Base-by-base conservation (phyloP, 2,113 vertebrate genomes). In the Pyxicephalus adspersus region DNA sequence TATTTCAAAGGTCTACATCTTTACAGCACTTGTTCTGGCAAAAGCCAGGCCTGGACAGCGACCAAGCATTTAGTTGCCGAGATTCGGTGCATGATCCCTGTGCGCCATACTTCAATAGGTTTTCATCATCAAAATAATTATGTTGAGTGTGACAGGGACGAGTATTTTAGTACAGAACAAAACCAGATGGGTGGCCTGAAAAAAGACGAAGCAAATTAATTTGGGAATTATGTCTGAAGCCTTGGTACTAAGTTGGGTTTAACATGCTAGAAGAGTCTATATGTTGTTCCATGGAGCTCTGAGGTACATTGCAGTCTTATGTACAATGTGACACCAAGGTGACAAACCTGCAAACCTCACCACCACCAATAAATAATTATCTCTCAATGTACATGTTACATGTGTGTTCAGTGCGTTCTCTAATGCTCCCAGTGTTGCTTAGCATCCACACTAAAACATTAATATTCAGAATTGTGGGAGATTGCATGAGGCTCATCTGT, bases 1-100 rank as follows among this genome's bases (percentile, higher is more conserved):
- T 38, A 60, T 76, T 77, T 77, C 63, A 55, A 55, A 77, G 26
- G 51, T 20, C 23, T 22, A 58, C 67, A 64, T 72, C 66, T 72
- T 64, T 64, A 51, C 54, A 71, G 66, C 64, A 20, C 52, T 50
- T 28, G 38, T 18, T 71, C 34, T 80, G 78, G 78, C 55, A 80
- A n/a, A 22, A 20, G 22, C 23, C 4, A 17, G 22, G 54, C 8
- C 66, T 80, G 77, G 77, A 71, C 34, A 29, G 26, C 20, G 23
- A 80, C 67, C 58, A 71, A 38, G 5, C 54, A 29, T 38, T 79
- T 38, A 61, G 16, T 61, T 50, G 52, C 29, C 18, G 4, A n/a
- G 31, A 29, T 29, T 52, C 13, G 70, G n/a, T n/a, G 22, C 17
- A 18, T 45, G 22, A 20, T 23, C 17, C 20, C 4, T 38, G 54